Percentiles rank a stretch among this genome's conserved stretches.
These are phyloP conservation scores for Blastobasis lacticolella DNA, from an alignment of 2,888 invertebrate species.

Conservation along the genomic window DNA sequence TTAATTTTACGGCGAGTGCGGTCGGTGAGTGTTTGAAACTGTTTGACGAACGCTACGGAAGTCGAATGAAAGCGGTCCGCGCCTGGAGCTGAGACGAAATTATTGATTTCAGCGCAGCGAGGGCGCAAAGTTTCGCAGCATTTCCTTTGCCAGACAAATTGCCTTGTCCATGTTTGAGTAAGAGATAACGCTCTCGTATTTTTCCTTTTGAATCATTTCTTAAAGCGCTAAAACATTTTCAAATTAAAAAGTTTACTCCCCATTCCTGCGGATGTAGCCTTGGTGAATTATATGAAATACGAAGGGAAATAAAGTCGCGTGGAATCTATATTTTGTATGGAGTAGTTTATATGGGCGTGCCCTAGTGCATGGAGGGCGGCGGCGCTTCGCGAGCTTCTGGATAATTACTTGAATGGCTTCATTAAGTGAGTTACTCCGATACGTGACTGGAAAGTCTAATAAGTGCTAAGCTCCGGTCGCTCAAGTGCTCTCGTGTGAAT, in stretches of 20 bases:
- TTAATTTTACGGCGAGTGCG: conserved; percentile 5
- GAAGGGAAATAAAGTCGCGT: conserved; percentile 15
- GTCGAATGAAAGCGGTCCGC: conserved; percentile 7
- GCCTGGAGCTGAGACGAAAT: conserved; percentile 45
- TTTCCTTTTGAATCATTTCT: conserved; percentile 1
- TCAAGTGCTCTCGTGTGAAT: conserved; percentile 11
- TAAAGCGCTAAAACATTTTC: neutral
- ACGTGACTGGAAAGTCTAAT: conserved; percentile 43
- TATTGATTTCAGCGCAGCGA: conserved; percentile 60
- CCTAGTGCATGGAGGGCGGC: neutral
- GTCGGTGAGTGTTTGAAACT: conserved; percentile 1
- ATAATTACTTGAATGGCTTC: conserved; percentile 54
- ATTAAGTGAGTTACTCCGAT: conserved; percentile 44
- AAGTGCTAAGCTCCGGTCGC: conserved; percentile 16
- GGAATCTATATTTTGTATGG: conserved; percentile 15
- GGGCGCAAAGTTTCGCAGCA: conserved; percentile 54
- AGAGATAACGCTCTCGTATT: conserved; percentile 3
- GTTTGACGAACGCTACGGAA: conserved; percentile 1
- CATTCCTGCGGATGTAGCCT: neutral
- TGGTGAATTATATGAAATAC: conserved; percentile 10
- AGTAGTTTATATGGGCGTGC: neutral
- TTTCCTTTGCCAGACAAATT: conserved; percentile 44
- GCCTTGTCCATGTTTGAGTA: conserved; percentile 13
- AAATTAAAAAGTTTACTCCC: no score
- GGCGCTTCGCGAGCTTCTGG: conserved; percentile 24